These are phyloP conservation scores for Hybos culiciformis DNA, from an alignment of 2,888 invertebrate genomes.

Conservation along the genomic window DNA sequence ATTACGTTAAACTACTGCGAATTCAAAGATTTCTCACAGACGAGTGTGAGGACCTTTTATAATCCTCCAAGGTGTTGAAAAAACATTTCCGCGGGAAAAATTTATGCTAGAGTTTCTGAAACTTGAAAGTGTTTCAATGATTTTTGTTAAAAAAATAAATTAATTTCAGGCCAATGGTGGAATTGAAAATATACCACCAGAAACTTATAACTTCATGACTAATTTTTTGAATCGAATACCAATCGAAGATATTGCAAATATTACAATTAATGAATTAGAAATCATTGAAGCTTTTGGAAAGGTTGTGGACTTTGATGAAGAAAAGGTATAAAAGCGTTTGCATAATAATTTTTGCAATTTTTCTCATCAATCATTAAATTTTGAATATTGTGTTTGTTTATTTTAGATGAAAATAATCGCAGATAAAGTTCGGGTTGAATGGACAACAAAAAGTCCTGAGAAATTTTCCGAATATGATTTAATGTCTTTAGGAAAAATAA, in stretches of 20 bases:
- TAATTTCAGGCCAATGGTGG: slow-evolving; percentile 19
- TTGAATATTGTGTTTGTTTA: too few species aligned
- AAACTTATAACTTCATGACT: slow-evolving; percentile 20
- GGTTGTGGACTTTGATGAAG: slow-evolving; percentile 34
- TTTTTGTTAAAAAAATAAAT: too few species aligned
- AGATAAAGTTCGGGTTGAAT: slow-evolving; percentile 39
- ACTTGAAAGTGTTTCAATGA: too few species aligned
- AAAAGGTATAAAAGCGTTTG: too few species aligned
- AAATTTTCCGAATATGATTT: slow-evolving; percentile 45
- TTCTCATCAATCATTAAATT: too few species aligned
- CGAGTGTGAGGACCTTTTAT: too few species aligned
- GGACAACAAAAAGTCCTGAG: slow-evolving; percentile 40
- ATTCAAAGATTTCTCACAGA: too few species aligned
- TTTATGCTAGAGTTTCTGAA: too few species aligned
- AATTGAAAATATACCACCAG: slow-evolving; percentile 19
- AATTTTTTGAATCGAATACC: slow-evolving; percentile 31
- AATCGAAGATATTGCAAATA: slow-evolving; percentile 38
- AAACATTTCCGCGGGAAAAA: too few species aligned
- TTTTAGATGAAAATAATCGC: slow-evolving; percentile 37
- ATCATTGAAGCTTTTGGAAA: slow-evolving; percentile 43
- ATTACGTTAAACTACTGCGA: too few species aligned
- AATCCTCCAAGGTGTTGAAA: too few species aligned
- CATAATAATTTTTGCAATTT: too few species aligned
- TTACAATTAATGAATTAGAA: slow-evolving; percentile 40
- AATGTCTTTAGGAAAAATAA: slow-evolving; percentile 39